phyloP scores from a whole-genome alignment of 2,113 vertebrate genomes.

The Dissostichus mawsoni region DNA sequence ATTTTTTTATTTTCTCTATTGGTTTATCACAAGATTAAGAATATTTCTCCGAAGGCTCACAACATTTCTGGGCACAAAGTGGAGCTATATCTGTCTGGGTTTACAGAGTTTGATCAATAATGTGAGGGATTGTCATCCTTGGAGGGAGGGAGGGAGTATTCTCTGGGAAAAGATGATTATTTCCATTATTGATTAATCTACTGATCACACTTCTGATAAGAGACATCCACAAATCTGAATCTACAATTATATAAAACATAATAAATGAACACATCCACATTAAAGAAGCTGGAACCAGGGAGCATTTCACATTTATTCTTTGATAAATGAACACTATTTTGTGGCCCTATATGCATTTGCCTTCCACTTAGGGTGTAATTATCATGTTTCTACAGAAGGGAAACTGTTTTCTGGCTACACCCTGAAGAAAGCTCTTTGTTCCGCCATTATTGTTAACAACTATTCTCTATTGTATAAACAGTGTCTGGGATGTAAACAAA shows the following conservation, averaged over 20 bases:
- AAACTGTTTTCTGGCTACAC: no score
- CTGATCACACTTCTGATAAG: neutral
- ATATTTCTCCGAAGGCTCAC: neutral
- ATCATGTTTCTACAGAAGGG: no score
- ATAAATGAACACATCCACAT: no score
- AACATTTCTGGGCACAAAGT: neutral
- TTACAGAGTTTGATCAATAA: neutral
- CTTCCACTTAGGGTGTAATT: no score
- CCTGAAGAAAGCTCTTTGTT: no score
- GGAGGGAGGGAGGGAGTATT: neutral
- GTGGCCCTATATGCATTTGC: no score
- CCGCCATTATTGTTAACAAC: no score
- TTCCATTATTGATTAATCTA: neutral
- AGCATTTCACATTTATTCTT: no score
- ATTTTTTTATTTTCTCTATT: neutral
- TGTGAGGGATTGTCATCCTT: neutral
- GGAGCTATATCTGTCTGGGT: neutral
- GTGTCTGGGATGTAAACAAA: no score
- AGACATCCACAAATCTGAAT: neutral
- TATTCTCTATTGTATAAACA: no score
- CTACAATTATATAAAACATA: neutral
- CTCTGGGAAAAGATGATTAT: neutral
- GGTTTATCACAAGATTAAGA: constrained; percentile 21
- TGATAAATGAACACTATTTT: no score
- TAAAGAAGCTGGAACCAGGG: neutral